Percentiles rank a stretch among this genome's conserved stretches.
Conservation (phyloP, 2,113 vertebrate species). For the Prunella himalayana region DNA sequence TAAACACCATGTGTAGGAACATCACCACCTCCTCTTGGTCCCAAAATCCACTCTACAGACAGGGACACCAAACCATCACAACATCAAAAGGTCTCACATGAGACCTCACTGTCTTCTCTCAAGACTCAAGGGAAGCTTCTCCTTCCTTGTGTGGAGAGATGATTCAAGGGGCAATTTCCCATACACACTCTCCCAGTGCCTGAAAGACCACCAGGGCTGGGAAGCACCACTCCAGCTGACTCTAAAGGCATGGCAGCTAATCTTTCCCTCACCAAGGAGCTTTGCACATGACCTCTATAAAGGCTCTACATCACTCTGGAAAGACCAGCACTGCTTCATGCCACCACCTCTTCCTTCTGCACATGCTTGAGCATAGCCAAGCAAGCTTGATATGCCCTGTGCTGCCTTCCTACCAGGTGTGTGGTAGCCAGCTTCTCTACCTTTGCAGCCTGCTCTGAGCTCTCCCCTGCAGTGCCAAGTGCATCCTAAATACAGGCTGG, state of each 20-base stretch:
- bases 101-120: neutral
- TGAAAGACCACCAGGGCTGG: neutral
- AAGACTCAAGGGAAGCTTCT: neutral
- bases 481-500: neutral
- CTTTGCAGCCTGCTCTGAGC: neutral
- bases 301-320: neutral
- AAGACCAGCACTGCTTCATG: neutral
- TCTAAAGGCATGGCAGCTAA: neutral
- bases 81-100: neutral
- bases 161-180: neutral
- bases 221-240: neutral
- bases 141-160: neutral
- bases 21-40: neutral
- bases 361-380: neutral
- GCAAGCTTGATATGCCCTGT: neutral
- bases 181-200: neutral
- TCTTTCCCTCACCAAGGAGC: neutral
- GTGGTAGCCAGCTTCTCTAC: neutral
- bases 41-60: neutral
- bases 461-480: neutral
- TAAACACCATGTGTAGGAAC: rapidly evolving
- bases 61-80: neutral
- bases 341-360: neutral
- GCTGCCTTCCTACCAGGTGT: neutral
- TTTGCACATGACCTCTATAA: neutral